phyloP scores from a whole-genome alignment of 2,888 invertebrate species.

The Encarsia formosa region DNA sequence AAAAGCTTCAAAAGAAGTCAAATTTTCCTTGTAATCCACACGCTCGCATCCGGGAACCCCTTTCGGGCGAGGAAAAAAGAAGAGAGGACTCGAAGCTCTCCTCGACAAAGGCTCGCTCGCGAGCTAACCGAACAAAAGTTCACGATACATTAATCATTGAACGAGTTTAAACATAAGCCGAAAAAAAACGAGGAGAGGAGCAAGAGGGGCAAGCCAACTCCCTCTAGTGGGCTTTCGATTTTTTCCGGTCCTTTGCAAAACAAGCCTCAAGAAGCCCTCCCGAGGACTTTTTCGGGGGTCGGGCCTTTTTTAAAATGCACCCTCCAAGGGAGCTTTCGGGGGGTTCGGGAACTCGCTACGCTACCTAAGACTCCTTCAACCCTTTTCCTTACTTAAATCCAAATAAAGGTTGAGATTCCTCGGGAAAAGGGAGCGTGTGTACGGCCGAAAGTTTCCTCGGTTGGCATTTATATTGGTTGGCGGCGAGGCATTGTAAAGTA shows the following conservation, averaged over 20 bases:
- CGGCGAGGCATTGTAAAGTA: slow-evolving; percentile 12
- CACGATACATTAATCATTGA: slow-evolving; percentile 24
- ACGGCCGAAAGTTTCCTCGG: neutral
- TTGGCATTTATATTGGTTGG: slow-evolving; percentile 10
- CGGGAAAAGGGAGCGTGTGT: no score
- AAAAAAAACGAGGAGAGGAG: neutral
- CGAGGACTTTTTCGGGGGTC: slow-evolving; percentile 13
- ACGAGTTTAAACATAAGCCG: slow-evolving; percentile 8
- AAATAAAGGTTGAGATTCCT: slow-evolving; percentile 49
- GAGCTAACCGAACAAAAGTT: slow-evolving; percentile 15
- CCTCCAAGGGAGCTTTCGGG: slow-evolving; percentile 5
- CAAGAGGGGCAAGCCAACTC: neutral
- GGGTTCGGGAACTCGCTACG: slow-evolving; percentile 1
- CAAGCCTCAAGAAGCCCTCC: slow-evolving; percentile 12
- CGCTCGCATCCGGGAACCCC: no score
- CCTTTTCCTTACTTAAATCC: slow-evolving; percentile 46
- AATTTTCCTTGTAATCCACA: no score
- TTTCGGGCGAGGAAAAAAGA: no score
- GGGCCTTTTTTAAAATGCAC: slow-evolving; percentile 31
- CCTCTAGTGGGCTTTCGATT: slow-evolving; percentile 18
- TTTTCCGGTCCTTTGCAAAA: slow-evolving; percentile 19
- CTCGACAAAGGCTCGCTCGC: neutral
- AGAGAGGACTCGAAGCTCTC: neutral
- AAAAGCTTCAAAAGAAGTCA: no score
- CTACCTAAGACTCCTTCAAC: slow-evolving; percentile 33